Conservation (phyloP, 2,797 vertebrate genomes). For the Epinephelus malabaricus region DNA sequence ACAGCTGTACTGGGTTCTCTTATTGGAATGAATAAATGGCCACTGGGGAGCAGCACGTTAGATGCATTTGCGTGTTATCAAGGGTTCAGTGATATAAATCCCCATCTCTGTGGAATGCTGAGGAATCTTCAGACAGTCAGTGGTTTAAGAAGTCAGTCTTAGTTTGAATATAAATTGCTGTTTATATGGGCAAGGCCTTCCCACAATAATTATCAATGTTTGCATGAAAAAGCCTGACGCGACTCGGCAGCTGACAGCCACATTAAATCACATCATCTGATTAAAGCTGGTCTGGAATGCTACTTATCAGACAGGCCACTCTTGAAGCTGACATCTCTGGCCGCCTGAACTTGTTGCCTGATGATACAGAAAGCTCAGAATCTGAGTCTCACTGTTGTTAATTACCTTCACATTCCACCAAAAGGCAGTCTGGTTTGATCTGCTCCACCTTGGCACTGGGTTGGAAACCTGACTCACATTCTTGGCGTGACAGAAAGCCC, state of each 20-base stretch:
- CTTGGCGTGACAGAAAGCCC: conserved; percentile 48
- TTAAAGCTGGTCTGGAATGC: conserved; percentile 66
- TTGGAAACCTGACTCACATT: conserved; percentile 66
- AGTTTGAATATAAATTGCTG: conserved; percentile 33
- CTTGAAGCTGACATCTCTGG: conserved; percentile 35
- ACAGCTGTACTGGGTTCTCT: conserved; percentile 24
- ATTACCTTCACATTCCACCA: conserved; percentile 66
- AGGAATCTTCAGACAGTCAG: conserved; percentile 29
- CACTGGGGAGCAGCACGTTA: background rate
- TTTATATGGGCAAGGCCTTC: conserved; percentile 30
- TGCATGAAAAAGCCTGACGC: conserved; percentile 40
- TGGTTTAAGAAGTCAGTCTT: conserved; percentile 6
- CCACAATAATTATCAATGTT: conserved; percentile 56
- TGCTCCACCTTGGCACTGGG: conserved; percentile 39
- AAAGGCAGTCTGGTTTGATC: conserved; percentile 59
- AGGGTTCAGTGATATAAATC: conserved; percentile 27
- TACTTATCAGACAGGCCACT: conserved; percentile 49
- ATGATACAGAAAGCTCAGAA: conserved; percentile 26
- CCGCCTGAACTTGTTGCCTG: conserved; percentile 60
- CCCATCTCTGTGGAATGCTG: conserved; percentile 16
- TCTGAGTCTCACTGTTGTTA: conserved; percentile 41
- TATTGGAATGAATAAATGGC: background rate
- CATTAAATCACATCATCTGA: conserved; percentile 56
- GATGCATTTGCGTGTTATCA: conserved; percentile 19
- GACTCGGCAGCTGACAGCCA: conserved; percentile 32